phyloP scores from a whole-genome alignment of 2,113 vertebrate species.

The Esox niger region DNA sequence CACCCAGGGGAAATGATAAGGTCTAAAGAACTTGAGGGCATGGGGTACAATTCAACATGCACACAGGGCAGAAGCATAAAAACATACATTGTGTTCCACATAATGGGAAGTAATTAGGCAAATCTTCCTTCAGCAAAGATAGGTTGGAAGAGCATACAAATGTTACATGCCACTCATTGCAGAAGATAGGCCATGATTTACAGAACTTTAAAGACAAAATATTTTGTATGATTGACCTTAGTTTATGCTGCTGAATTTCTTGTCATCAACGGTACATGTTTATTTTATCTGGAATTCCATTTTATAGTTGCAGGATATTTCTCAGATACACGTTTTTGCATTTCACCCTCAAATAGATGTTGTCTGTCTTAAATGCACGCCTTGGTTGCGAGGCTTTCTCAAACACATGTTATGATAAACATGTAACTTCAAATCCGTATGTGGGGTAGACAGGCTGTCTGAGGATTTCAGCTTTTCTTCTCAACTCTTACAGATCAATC shows the following conservation, averaged over 20 bases:
- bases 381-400: not conserved
- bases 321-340: not conserved
- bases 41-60: slow-evolving; percentile 41
- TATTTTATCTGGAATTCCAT: not conserved
- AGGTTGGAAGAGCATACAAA: slow-evolving; percentile 42
- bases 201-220: not conserved
- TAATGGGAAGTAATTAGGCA: slow-evolving; percentile 47
- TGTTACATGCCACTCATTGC: slow-evolving; percentile 26
- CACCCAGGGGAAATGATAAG: slow-evolving; percentile 53
- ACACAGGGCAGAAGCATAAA: slow-evolving; percentile 46
- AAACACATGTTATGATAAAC: not conserved
- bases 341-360: not conserved
- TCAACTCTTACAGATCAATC: not conserved
- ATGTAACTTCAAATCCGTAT: not conserved
- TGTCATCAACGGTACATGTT: not conserved
- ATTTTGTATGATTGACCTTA: slow-evolving; percentile 27
- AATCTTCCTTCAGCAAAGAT: slow-evolving; percentile 38
- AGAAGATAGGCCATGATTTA: slow-evolving; percentile 30
- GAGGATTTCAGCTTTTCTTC: not conserved
- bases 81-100: slow-evolving; percentile 43
- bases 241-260: not conserved
- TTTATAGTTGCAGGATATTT: not conserved
- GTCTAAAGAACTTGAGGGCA: slow-evolving; percentile 37
- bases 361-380: not conserved
- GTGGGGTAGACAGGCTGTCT: not conserved